Conservation (phyloP, 2,888 invertebrate genomes). For the Diarsia dahlii region DNA sequence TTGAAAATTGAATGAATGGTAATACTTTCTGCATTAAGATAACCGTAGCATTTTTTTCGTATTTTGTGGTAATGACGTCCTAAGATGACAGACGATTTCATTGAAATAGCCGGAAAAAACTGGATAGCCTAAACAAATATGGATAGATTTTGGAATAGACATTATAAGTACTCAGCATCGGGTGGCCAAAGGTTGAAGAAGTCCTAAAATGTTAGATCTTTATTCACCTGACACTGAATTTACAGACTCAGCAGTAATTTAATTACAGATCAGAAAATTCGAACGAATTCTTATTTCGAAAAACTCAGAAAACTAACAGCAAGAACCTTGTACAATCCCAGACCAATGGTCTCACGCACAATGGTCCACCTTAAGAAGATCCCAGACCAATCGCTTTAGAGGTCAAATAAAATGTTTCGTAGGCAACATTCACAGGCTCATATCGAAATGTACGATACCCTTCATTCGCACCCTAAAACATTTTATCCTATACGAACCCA, state of each 20-base stretch:
- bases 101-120: too few species aligned
- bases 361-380: too few species aligned
- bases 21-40: neutral
- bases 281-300: neutral
- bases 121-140: too few species aligned
- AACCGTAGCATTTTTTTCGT: neutral
- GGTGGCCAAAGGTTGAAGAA: too few species aligned
- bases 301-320: neutral
- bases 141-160: too few species aligned
- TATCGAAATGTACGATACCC: neutral
- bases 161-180: too few species aligned
- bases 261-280: neutral
- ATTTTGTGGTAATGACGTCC: neutral
- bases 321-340: neutral
- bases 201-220: neutral
- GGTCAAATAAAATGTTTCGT: neutral
- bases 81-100: neutral
- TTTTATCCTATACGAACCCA: neutral
- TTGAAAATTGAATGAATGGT: neutral
- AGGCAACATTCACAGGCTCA: neutral
- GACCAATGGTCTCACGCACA: too few species aligned
- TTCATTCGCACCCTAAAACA: slow-evolving; percentile 1
- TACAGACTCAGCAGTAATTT: neutral
- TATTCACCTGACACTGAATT: neutral
- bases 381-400: neutral